Percentiles rank a stretch among this genome's conserved stretches.
Conservation (phyloP, 2,888 invertebrate species). For the Microdon myrmicae region DNA sequence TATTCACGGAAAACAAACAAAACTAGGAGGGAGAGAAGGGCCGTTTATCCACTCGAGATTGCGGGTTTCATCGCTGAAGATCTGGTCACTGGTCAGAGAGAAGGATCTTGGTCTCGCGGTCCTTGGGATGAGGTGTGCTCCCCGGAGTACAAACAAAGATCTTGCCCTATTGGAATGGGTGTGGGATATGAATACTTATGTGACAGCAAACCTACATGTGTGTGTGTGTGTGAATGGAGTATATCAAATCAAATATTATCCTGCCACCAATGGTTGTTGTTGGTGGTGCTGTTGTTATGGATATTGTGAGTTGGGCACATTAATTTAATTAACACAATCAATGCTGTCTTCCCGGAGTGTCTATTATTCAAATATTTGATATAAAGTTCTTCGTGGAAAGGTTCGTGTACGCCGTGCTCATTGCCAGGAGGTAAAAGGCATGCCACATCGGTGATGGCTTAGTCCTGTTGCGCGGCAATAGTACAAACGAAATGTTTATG, state of each 20-base stretch:
- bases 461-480: constrained; percentile 44
- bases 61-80: neutral
- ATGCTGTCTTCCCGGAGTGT: constrained; percentile 39
- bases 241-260: constrained; percentile 51
- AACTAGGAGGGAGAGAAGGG: constrained; percentile 36
- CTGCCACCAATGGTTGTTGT: constrained; percentile 26
- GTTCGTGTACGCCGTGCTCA: constrained; percentile 12
- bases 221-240: constrained; percentile 3
- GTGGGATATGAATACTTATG: too few relatives aligned
- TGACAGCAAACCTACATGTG: constrained; percentile 10
- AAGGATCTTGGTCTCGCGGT: constrained; percentile 21
- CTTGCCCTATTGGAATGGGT: constrained; percentile 16
- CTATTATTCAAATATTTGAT: constrained; percentile 55
- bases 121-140: too few relatives aligned
- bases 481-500: constrained; percentile 51
- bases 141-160: too few relatives aligned
- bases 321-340: constrained; percentile 53
- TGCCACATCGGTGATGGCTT: constrained; percentile 1
- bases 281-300: constrained; percentile 1
- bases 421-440: neutral
- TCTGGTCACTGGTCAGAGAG: neutral
- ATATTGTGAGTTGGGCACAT: constrained; percentile 28
- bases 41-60: constrained; percentile 41
- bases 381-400: constrained; percentile 53
- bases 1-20: constrained; percentile 50